Evolutionary conservation across 2,888 invertebrate species (phyloP), one percentile per base, ranked within the genome.

Genomic region (Sericinus montela): DNA sequence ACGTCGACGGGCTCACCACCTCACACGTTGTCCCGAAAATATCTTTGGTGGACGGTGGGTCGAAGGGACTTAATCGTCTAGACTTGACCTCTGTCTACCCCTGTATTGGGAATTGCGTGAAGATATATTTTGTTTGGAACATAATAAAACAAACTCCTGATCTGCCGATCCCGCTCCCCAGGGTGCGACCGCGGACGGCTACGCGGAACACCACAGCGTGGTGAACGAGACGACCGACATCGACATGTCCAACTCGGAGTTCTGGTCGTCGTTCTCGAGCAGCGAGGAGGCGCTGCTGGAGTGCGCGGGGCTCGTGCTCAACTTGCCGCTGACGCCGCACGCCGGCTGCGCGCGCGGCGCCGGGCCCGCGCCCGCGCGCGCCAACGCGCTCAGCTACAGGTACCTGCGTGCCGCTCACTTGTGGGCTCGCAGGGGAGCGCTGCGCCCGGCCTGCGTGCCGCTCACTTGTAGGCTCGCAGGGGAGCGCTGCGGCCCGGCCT

Each of bases 211-310:
- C 60, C 90, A 91, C 63, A 91, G 90, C 1, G 84, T 81, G 1
- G 77, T 93, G 9, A 93, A 93, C 75, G 92, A 94, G 64, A 92
- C 92, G 0, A 91, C 91, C 0, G 67, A 91, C 5, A 90, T 93
- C 59, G 94, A 94, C 65, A 91, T 92, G 80, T 94, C 94, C 58
- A 93, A 94, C 78, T 94, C 94, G 0, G 94, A 94, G 72, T 94
- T 93, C 78, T 94, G 93, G 93, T 94, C 94, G 0, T 94, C 94
- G 0, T 94, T 94, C 81, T 94, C 94, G 13, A 94, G 94, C 70
- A 94, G 94, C 37, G 95, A 95, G 66, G 95, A 95, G 67, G 93
- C 94, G 0, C 78, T 95, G 3, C 70, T 94, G 10, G 92, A 93
- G 61, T 94, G 95, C 59, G 92, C 92, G 25, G 95, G 94, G 0